Conservation (phyloP, 2,888 invertebrate genomes). For the Amaurobius ferox region DNA sequence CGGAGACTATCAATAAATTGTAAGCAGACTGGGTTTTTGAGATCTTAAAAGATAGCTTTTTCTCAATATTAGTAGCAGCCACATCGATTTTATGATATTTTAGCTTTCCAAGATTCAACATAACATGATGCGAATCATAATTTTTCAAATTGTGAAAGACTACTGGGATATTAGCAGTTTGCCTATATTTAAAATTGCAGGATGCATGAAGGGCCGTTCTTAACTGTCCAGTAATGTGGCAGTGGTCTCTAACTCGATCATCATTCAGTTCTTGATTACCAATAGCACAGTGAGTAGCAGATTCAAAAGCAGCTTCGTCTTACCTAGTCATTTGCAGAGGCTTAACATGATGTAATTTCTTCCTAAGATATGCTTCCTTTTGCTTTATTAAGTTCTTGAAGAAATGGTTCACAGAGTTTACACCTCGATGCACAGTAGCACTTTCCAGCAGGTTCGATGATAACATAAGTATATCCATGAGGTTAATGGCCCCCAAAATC, state of each 20-base stretch:
- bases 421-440: neutral
- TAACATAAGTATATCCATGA: slow-evolving; percentile 18
- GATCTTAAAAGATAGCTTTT: neutral
- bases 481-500: neutral
- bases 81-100: neutral
- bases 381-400: neutral
- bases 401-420: neutral
- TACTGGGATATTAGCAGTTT: neutral
- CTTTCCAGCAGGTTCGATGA: neutral
- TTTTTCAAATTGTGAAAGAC: neutral
- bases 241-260: slow-evolving; percentile 7
- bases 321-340: neutral
- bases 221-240: slow-evolving; percentile 4
- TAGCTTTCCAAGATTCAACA: neutral
- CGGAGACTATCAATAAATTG: neutral
- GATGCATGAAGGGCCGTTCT: slow-evolving; percentile 1
- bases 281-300: neutral
- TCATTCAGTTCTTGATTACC: neutral
- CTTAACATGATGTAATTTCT: neutral
- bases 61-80: neutral
- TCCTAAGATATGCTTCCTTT: neutral
- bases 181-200: slow-evolving; percentile 11
- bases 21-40: neutral
- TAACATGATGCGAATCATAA: neutral
- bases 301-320: neutral